A percentile compares a stretch with the other conserved stretches of the same genome.
phyloP scores from a whole-genome alignment of 2,113 vertebrate genomes.

The Polypterus senegalus region DNA sequence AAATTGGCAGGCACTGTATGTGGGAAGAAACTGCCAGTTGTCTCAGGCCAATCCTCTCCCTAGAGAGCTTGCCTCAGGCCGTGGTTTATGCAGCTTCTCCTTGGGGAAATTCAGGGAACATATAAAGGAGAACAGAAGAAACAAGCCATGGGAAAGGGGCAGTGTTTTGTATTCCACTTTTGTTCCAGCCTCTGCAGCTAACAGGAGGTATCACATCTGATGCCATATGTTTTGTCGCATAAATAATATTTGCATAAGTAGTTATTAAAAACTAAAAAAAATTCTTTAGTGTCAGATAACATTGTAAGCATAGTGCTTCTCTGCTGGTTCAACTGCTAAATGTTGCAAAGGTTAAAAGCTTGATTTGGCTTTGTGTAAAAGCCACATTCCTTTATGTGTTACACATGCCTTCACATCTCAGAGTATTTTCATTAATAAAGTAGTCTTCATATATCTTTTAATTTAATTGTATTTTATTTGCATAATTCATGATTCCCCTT shows the following conservation, averaged over 20 bases:
- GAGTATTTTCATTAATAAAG: too few species aligned
- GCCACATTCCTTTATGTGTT: too few species aligned
- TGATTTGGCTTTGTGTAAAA: too few species aligned
- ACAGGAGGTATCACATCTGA: background rate
- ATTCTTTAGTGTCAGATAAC: too few species aligned
- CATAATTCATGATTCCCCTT: too few species aligned
- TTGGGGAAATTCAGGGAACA: conserved; percentile 18
- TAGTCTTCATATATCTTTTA: too few species aligned
- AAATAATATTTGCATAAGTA: background rate
- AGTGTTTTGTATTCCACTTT: background rate
- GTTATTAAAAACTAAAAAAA: too few species aligned
- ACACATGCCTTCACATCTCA: too few species aligned
- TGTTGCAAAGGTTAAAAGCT: too few species aligned
- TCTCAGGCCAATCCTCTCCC: conserved; percentile 27
- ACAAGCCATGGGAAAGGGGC: conserved; percentile 28
- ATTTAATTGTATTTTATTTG: too few species aligned
- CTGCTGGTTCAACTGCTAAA: too few species aligned
- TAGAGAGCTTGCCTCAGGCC: conserved; percentile 23
- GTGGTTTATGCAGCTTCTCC: conserved; percentile 18
- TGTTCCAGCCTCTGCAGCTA: conserved; percentile 6
- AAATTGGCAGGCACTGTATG: background rate
- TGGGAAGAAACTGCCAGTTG: conserved; percentile 39
- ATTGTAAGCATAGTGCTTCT: too few species aligned
- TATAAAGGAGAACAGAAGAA: conserved; percentile 18
- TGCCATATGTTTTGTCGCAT: background rate